Conservation (phyloP, 2,888 invertebrate genomes). For the Polymixis flavicincta region DNA sequence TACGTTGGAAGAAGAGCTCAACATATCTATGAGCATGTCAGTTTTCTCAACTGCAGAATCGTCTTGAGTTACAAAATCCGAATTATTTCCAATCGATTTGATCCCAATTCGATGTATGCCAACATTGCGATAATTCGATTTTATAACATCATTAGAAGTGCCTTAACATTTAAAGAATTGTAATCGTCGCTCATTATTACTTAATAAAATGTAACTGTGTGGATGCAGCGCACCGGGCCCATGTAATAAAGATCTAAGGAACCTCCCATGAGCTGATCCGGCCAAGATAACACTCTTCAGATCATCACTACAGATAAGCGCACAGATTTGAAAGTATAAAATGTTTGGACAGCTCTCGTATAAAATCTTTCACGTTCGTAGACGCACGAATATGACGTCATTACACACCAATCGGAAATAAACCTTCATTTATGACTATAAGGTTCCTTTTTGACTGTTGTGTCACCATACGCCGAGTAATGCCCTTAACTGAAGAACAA, state of each 20-base stretch:
- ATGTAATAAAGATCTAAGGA: constrained; percentile 90
- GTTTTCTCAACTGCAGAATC: constrained; percentile 15
- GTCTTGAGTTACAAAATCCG: constrained; percentile 38
- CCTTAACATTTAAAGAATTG: constrained; percentile 59
- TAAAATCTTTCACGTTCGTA: constrained; percentile 88
- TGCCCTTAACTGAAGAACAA: constrained; percentile 69
- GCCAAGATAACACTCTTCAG: constrained; percentile 85
- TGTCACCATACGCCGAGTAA: constrained; percentile 65
- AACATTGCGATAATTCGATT: constrained; percentile 50
- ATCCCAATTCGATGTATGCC: constrained; percentile 44
- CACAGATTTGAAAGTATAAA: constrained; percentile 90
- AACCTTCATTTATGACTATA: constrained; percentile 65
- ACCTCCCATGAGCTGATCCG: constrained; percentile 85
- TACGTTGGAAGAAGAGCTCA: neutral
- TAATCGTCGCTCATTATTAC: constrained; percentile 64
- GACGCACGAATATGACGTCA: constrained; percentile 86
- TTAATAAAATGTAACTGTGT: constrained; percentile 64
- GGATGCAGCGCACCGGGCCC: constrained; percentile 71
- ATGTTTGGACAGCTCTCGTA: constrained; percentile 90
- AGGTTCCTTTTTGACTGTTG: constrained; percentile 69
- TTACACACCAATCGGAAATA: constrained; percentile 66
- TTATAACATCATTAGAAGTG: constrained; percentile 60
- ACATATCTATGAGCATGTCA: neutral
- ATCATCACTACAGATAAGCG: constrained; percentile 89
- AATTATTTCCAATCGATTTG: constrained; percentile 44